Evolutionary conservation across 2,888 invertebrate species (phyloP).

Genomic region (Carpatolechia fugitivella): DNA sequence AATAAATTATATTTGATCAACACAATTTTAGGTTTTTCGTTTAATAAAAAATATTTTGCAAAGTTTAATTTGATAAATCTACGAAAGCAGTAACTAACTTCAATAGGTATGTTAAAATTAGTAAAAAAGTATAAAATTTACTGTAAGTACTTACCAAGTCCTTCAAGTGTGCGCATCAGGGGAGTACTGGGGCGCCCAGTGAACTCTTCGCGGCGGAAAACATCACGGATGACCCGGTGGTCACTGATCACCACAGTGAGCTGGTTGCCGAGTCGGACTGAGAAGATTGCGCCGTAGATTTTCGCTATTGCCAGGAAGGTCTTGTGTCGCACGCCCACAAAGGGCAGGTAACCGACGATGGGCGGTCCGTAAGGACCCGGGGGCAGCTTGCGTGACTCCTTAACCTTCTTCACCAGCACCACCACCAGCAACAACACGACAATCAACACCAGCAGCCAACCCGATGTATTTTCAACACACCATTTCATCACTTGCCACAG

Average conservation of each 20-base stretch:
- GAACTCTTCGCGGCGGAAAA: constrained; percentile 92
- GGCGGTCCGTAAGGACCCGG: constrained; percentile 95
- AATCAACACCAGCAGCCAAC: constrained; percentile 67
- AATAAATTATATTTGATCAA: too few relatives aligned
- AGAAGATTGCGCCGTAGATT: constrained; percentile 90
- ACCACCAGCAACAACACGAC: constrained; percentile 72
- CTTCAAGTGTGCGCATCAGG: constrained; percentile 91
- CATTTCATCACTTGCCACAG: constrained; percentile 68
- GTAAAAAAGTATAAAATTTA: too few relatives aligned
- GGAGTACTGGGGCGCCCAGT: constrained; percentile 93
- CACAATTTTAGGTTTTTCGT: too few relatives aligned
- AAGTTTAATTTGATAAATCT: too few relatives aligned
- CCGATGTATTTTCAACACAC: constrained; percentile 60
- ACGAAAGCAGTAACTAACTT: too few relatives aligned
- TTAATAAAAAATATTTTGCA: too few relatives aligned
- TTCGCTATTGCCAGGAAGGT: constrained; percentile 87
- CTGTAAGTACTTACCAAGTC: constrained; percentile 89
- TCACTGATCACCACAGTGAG: constrained; percentile 92
- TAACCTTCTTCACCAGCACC: constrained; percentile 66
- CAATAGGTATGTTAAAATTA: too few relatives aligned
- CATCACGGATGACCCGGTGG: constrained; percentile 90
- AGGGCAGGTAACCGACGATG: constrained; percentile 89
- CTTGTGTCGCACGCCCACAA: constrained; percentile 88
- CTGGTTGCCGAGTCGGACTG: constrained; percentile 89
- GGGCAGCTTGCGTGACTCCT: constrained; percentile 80